A percentile compares a stretch with the other conserved stretches of the same genome.
These are phyloP conservation scores for Dastarcus helophoroides DNA, from an alignment of 2,888 invertebrate genomes.

Conservation along the genomic window DNA sequence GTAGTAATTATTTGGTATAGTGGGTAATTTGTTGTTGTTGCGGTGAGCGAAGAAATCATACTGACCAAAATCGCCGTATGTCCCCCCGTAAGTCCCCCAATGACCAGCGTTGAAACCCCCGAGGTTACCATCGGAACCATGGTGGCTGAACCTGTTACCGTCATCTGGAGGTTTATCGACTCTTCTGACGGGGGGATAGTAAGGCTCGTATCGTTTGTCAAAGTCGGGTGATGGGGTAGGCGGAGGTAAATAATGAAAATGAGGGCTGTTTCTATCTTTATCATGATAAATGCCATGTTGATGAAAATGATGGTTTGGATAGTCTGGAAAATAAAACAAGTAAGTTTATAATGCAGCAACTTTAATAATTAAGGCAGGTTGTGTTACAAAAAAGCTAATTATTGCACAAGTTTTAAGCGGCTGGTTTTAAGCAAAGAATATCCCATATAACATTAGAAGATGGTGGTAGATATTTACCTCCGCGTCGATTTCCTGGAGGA, in stretches of 20 bases:
- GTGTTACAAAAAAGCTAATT: too few relatives aligned
- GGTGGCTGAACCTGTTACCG: too few relatives aligned
- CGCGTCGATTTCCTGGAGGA: constrained; percentile 20
- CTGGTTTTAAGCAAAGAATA: constrained; percentile 27
- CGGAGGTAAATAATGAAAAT: constrained; percentile 12
- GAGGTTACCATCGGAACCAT: constrained; percentile 12
- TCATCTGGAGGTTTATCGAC: constrained; percentile 4
- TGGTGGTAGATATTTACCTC: constrained; percentile 29
- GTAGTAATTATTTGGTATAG: constrained; percentile 17
- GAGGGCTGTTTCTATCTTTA: constrained; percentile 13
- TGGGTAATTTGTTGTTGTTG: constrained; percentile 12
- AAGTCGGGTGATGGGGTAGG: constrained; percentile 7
- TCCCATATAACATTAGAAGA: constrained; percentile 23
- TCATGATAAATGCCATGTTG: constrained; percentile 20
- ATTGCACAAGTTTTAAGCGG: too few relatives aligned
- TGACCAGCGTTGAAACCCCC: constrained; percentile 31
- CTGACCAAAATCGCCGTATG: constrained; percentile 40
- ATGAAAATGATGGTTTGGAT: constrained; percentile 24
- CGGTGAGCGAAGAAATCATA: constrained; percentile 15
- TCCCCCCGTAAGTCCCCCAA: constrained; percentile 52
- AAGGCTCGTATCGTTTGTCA: constrained; percentile 5
- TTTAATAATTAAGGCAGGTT: too few relatives aligned
- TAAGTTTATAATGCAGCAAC: not conserved
- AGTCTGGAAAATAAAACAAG: constrained; percentile 23
- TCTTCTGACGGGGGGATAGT: constrained; percentile 6